Evolutionary conservation across 2,888 invertebrate species (phyloP), one percentile per base, ranked within the genome.

Genomic region (Chloromyia formosa): DNA sequence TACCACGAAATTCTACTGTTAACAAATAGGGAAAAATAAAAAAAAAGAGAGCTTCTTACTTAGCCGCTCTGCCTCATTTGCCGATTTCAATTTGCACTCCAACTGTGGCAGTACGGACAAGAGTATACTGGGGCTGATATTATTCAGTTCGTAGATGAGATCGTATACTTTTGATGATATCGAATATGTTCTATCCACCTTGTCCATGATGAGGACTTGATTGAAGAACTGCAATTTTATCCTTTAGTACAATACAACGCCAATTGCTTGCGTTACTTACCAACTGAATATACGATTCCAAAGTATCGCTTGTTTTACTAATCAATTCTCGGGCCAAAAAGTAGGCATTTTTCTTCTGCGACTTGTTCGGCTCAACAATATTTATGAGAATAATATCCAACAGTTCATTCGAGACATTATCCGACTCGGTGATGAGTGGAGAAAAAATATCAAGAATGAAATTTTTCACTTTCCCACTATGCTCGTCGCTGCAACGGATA

Each of bases 381-480:
- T 97, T 97, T 81, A 94, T 91, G 73, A 98, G 88, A 81, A 98
- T 95, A 78, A 96, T 94, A 86, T 98, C 96, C 75, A 98, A 88
- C 10, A 98, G 88, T 84, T 97, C 96, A 83, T 95, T 95, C 79
- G 97, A 95, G 66, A 98, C 95, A 80, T 94, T 92, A 84, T 98
- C 98, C 7, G 96, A 95, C 86, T 98, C 98, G 22, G 95, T 94
- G 80, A 98, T 95, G 56, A 98, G 88, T 0, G 98, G 97, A 81
- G 94, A 94, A 78, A 98, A 89, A 72, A 98, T 95, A 84, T 98
- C 98, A 81, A 98, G 87, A 94, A 98, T 97, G 85, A 98, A 97
- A 77, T 94, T 95, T 83, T 96, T 97, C 64, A 98, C 97, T 87
- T 97, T 96, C 14, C 92, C 91, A 10, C 97, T 97, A 86, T 98